Percentiles rank a stretch among this genome's conserved stretches.
Conservation (phyloP, 92 coral and sea anemone species). For the Palythoa caribaeorum region DNA sequence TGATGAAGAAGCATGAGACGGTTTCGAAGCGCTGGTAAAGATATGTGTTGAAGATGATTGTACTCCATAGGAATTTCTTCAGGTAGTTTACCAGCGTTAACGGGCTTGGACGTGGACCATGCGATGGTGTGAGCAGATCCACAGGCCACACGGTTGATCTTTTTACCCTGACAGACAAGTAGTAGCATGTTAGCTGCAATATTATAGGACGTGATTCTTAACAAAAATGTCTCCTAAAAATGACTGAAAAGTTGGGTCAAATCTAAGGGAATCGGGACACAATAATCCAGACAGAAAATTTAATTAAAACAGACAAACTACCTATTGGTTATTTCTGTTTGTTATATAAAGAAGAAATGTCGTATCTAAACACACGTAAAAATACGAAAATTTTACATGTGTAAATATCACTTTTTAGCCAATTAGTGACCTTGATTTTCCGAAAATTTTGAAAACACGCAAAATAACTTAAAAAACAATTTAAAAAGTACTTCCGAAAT, state of each 20-base stretch:
- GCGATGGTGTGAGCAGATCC: conserved; percentile 99
- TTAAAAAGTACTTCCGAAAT: too few relatives aligned
- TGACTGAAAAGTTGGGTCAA: too few relatives aligned
- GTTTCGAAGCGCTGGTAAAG: conserved; percentile 81
- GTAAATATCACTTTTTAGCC: too few relatives aligned
- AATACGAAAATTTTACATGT: too few relatives aligned
- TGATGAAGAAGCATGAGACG: conserved; percentile 92
- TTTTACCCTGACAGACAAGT: conserved; percentile 76
- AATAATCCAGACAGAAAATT: too few relatives aligned
- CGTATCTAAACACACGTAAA: too few relatives aligned
- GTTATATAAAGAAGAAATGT: too few relatives aligned
- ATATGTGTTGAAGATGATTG: conserved; percentile 89
- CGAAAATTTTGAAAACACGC: too few relatives aligned
- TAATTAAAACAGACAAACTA: too few relatives aligned
- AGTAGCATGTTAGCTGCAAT: neutral
- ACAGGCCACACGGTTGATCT: conserved; percentile 96
- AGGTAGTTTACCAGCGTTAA: conserved; percentile 96
- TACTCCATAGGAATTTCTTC: conserved; percentile 94
- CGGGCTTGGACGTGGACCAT: conserved; percentile 98
- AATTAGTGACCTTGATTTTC: too few relatives aligned
- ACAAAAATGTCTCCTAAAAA: neutral
- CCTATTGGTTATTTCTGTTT: too few relatives aligned
- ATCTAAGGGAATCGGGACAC: neutral
- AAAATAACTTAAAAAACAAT: too few relatives aligned
- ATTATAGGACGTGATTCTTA: neutral